phyloP scores from a whole-genome alignment of 2,888 invertebrate genomes.

The Acleris holmiana region DNA sequence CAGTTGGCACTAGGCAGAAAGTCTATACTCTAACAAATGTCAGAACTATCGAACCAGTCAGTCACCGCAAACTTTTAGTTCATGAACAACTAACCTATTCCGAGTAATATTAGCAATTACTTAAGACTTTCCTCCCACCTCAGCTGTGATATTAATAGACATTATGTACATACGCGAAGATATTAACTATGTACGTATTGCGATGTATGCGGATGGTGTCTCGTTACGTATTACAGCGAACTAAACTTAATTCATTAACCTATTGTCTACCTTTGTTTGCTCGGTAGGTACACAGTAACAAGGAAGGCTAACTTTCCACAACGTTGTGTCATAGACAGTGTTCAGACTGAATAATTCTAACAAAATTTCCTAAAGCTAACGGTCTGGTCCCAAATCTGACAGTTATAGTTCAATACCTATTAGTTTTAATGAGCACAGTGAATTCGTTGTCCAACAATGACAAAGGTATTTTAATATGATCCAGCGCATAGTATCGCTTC shows the following conservation, averaged over 20 bases:
- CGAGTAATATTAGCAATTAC: too few species aligned
- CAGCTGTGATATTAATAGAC: neutral
- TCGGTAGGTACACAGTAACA: slow-evolving; percentile 1
- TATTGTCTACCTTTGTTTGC: slow-evolving; percentile 1
- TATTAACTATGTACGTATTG: slow-evolving; percentile 8
- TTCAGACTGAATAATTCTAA: slow-evolving; percentile 18
- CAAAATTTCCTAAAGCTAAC: slow-evolving; percentile 28
- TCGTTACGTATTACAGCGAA: slow-evolving; percentile 11
- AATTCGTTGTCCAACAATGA: slow-evolving; percentile 51
- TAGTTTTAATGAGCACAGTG: slow-evolving; percentile 54
- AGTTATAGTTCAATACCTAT: slow-evolving; percentile 38
- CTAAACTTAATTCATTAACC: slow-evolving; percentile 1
- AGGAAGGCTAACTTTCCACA: neutral
- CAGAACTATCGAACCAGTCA: too few species aligned
- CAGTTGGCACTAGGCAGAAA: too few species aligned
- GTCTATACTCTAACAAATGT: too few species aligned
- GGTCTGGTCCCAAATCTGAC: slow-evolving; percentile 32
- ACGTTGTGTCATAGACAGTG: neutral
- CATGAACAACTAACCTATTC: too few species aligned
- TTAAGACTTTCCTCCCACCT: too few species aligned
- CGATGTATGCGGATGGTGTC: neutral
- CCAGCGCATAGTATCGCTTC: slow-evolving; percentile 60
- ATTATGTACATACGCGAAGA: neutral
- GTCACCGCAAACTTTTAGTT: too few species aligned
- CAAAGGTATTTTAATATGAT: slow-evolving; percentile 48